These are phyloP conservation scores for Cheumatopsyche charites DNA, from an alignment of 1,140 invertebrate species.

Conservation along the genomic window DNA sequence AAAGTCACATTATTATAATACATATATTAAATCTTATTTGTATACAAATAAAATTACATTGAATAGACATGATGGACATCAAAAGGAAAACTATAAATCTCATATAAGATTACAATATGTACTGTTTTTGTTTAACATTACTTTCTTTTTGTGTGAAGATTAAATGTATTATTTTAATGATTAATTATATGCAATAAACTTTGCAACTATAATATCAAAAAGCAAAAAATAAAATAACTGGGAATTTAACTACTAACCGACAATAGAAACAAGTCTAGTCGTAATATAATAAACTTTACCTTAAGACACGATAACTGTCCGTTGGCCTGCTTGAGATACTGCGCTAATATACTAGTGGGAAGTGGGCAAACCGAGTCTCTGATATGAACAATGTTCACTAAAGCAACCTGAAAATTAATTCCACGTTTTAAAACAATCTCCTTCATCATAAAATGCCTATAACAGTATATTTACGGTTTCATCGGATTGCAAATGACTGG, in stretches of 20 bases:
- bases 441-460: not conserved
- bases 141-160: too few species aligned
- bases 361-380: constrained; percentile 77
- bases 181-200: too few species aligned
- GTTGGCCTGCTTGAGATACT: constrained; percentile 82
- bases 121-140: too few species aligned
- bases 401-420: constrained; percentile 67
- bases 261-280: not conserved
- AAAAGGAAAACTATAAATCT: too few species aligned
- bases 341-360: constrained; percentile 77
- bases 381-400: constrained; percentile 81
- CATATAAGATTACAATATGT: too few species aligned
- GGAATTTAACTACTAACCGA: not conserved
- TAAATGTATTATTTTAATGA: too few species aligned
- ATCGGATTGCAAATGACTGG: constrained; percentile 68
- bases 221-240: too few species aligned
- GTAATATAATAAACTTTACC: constrained; percentile 58
- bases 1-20: too few species aligned
- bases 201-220: too few species aligned
- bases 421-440: not conserved
- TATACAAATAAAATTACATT: too few species aligned
- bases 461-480: constrained; percentile 75
- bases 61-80: too few species aligned
- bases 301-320: constrained; percentile 81
- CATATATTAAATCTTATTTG: too few species aligned